Evolutionary conservation across 2,888 invertebrate species (phyloP).

Genomic region (Scrobipalpa costella): DNA sequence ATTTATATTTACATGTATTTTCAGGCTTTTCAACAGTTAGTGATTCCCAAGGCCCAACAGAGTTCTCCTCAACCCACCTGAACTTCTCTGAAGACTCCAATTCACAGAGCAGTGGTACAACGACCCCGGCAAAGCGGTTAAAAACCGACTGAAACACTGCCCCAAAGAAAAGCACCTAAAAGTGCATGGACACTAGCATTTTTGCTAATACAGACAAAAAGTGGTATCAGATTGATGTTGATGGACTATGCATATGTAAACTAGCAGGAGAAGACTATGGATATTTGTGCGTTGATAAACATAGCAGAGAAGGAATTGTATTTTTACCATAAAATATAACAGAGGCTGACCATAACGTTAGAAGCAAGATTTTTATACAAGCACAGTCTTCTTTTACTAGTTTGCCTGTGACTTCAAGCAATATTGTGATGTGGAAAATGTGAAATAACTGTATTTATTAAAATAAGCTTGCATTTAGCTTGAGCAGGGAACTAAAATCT

Average conservation of each 20-base stretch:
- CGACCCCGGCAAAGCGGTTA: constrained; percentile 86
- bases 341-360: not conserved
- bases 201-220: constrained; percentile 19
- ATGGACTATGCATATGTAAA: not conserved
- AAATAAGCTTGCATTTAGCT: constrained; percentile 36
- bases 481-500: constrained; percentile 7
- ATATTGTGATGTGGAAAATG: constrained; percentile 37
- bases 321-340: no score
- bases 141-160: constrained; percentile 84
- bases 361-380: not conserved
- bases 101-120: constrained; percentile 91
- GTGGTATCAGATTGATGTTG: not conserved
- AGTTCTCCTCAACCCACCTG: constrained; percentile 91
- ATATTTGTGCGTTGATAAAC: not conserved
- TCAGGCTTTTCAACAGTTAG: constrained; percentile 94
- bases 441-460: constrained; percentile 31
- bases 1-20: constrained; percentile 37
- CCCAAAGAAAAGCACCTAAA: constrained; percentile 29
- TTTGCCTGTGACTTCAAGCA: not conserved
- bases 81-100: constrained; percentile 95
- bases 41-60: constrained; percentile 93
- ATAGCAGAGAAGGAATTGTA: no score
- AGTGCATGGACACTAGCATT: constrained; percentile 7
- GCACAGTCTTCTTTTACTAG: not conserved
- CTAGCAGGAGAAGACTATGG: constrained; percentile 8